These are phyloP conservation scores for Hemicentrotus pulcherrimus DNA, from an alignment of 35 echinoderm and acorn worm species.

Conservation along the genomic window DNA sequence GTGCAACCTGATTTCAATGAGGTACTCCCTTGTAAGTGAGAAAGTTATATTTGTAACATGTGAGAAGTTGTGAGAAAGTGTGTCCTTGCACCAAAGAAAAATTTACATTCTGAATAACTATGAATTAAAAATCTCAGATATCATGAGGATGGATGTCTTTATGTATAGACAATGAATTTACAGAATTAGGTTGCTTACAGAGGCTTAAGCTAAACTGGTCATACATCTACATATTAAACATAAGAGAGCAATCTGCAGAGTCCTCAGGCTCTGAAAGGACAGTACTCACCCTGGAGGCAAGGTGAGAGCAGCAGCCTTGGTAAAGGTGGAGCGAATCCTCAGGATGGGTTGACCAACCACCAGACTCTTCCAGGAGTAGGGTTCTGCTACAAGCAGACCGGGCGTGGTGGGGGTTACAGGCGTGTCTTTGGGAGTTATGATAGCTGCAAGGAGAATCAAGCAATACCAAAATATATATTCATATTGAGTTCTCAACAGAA, in stretches of 20 bases:
- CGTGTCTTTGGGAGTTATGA: conserved; percentile 60
- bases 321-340: conserved; percentile 89
- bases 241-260: background rate
- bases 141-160: too few species aligned
- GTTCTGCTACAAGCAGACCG: conserved; percentile 92
- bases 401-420: conserved; percentile 64
- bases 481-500: background rate
- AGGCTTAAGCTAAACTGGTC: too few species aligned
- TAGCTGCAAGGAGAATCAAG: conserved; percentile 20
- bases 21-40: too few species aligned
- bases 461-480: background rate
- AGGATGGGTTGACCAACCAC: conserved; percentile 92
- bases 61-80: too few species aligned
- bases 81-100: too few species aligned
- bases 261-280: background rate
- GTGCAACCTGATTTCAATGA: background rate
- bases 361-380: conserved; percentile 99
- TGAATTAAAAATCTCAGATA: too few species aligned
- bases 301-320: conserved; percentile 89
- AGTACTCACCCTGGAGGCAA: conserved; percentile 87
- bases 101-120: too few species aligned
- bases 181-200: too few species aligned
- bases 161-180: too few species aligned
- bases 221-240: background rate
- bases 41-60: too few species aligned